A percentile compares a stretch with the other conserved stretches of the same genome.
phyloP scores from a whole-genome alignment of 2,888 invertebrate genomes.

The Drosophila meridiana region DNA sequence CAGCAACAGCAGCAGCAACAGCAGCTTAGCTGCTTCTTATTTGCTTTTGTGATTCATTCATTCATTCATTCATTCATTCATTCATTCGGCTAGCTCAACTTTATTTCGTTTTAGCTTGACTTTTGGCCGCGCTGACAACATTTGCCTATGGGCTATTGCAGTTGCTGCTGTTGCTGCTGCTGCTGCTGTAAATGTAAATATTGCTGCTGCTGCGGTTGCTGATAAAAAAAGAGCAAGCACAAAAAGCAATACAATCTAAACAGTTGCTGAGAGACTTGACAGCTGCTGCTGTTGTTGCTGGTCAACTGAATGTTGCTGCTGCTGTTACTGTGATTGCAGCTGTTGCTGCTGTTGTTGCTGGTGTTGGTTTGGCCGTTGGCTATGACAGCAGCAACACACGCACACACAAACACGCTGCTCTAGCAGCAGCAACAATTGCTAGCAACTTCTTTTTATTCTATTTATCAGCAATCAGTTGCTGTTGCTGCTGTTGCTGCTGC shows the following conservation, averaged over 20 bases:
- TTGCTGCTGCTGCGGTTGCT: neutral
- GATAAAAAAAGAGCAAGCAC: constrained; percentile 1
- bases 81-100: constrained; percentile 23
- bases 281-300: constrained; percentile 41
- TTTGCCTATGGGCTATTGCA: constrained; percentile 16
- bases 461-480: constrained; percentile 38
- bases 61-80: constrained; percentile 20
- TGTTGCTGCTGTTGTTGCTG: neutral
- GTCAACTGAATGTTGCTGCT: constrained; percentile 34
- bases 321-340: neutral
- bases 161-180: constrained; percentile 2
- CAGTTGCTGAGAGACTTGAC: constrained; percentile 47
- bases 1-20: constrained; percentile 36
- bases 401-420: neutral
- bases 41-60: constrained; percentile 41
- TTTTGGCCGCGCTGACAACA: constrained; percentile 32
- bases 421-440: constrained; percentile 14
- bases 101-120: constrained; percentile 18
- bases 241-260: constrained; percentile 25
- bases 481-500: constrained; percentile 1
- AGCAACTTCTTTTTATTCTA: constrained; percentile 13
- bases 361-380: constrained; percentile 3
- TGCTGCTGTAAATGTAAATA: constrained; percentile 23
- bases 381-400: neutral
- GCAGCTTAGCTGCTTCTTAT: constrained; percentile 18